Base-by-base conservation (phyloP, 2,113 vertebrate species). In the Cyphomyrus discorhynchus region DNA sequence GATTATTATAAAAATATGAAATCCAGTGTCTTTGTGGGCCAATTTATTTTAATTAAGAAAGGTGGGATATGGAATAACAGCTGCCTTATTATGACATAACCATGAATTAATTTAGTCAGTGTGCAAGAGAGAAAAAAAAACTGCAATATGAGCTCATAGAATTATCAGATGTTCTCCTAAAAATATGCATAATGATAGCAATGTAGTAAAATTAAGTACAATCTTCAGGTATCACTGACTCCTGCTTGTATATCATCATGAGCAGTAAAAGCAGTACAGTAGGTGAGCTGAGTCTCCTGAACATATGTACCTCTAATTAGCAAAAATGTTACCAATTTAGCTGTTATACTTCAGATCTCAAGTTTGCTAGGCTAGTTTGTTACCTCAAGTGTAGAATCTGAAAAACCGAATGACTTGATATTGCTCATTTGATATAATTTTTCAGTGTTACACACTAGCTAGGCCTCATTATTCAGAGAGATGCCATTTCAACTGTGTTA, bases 1-100 rank as follows among this genome's bases (percentile, higher is more conserved):
- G 88, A 50, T 80, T 89, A 50, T 91, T 87, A 52, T 19, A 87
- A 35, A n/a, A 88, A 45, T 89, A 89, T 27, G 86, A 74, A 90
- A 90, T 83, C 84, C 74, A 50, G 53, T 88, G 88, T 86, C 9
- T 35, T 35, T 17, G 52, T 83, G 53, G 88, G 35, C 80, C 31
- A 45, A 66, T 88, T 53, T 87, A 53, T 87, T 83, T 80, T 89
- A 46, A 77, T 80, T 80, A 52, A 39, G 83, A 86, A 66, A 24
- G 31, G 13, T 46, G n/a, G 39, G 42, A 87, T 70, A 58, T 21
- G 19, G 56, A 49, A 53, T 74, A 47, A 52, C 46, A 50, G 39
- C 46, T 58, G 19, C 0, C 45, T 87, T 87, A 39, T 39, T 19
- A 89, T 86, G 49, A 49, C 82, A 47, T 47, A n/a, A 84, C 45